Evolutionary conservation across 2,888 invertebrate genomes (phyloP).

Genomic region (Polydrusus cervinus): DNA sequence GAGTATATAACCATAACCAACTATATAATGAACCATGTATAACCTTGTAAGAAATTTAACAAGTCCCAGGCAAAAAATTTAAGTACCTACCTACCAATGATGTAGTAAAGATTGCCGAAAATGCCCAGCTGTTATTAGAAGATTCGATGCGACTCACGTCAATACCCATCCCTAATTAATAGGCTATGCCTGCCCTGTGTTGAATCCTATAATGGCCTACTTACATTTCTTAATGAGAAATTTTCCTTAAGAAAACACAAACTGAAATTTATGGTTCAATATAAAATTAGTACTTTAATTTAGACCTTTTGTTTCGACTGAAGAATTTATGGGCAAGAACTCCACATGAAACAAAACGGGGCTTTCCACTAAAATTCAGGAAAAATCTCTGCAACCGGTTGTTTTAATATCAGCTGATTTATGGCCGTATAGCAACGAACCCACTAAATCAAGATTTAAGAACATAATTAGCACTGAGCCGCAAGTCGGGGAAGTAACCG

Average conservation of each 20-base stretch:
- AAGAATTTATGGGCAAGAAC: constrained; percentile 50
- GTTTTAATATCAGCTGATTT: constrained; percentile 55
- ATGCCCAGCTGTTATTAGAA: too few species aligned
- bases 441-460: constrained; percentile 55
- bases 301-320: constrained; percentile 42
- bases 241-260: constrained; percentile 33
- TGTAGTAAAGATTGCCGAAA: too few species aligned
- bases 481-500: constrained; percentile 57
- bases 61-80: too few species aligned
- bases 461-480: constrained; percentile 54
- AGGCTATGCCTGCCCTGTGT: too few species aligned
- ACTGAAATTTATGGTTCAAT: constrained; percentile 44
- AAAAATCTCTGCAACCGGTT: constrained; percentile 53
- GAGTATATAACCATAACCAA: too few species aligned
- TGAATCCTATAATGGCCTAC: not conserved
- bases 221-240: constrained; percentile 20
- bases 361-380: constrained; percentile 52
- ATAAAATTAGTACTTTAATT: constrained; percentile 53
- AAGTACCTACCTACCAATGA: too few species aligned
- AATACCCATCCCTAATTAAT: too few species aligned
- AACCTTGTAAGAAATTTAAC: too few species aligned
- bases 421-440: constrained; percentile 47
- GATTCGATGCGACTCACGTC: too few species aligned
- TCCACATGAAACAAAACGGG: constrained; percentile 53
- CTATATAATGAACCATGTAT: too few species aligned